Evolutionary conservation across 2,113 vertebrate genomes (phyloP).

Genomic region (Mesoclemmys tuberculata): DNA sequence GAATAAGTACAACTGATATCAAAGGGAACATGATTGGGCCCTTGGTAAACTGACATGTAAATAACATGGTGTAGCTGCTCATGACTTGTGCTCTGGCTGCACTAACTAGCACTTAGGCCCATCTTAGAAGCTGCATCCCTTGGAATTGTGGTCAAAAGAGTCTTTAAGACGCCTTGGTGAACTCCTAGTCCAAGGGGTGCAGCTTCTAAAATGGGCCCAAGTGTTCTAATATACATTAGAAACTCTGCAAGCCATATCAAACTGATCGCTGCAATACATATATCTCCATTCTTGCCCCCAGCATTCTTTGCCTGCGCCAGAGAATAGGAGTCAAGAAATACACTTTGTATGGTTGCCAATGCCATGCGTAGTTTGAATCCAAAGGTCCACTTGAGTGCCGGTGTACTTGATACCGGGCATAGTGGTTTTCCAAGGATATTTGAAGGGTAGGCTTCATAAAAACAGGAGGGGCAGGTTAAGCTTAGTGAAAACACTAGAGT

Average conservation of each 20-base stretch:
- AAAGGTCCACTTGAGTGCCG: not conserved
- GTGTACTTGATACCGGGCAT: rapidly evolving
- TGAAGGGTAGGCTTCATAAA: not conserved
- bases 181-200: too few species aligned
- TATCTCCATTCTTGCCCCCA: not conserved
- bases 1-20: not conserved
- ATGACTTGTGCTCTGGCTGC: not conserved
- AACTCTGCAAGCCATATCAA: too few species aligned
- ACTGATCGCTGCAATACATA: too few species aligned
- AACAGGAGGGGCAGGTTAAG: not conserved
- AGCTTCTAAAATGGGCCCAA: too few species aligned
- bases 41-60: not conserved
- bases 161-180: not conserved
- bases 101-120: not conserved
- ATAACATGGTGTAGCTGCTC: not conserved
- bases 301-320: not conserved
- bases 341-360: not conserved
- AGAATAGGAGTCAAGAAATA: not conserved
- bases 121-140: not conserved
- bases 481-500: not conserved
- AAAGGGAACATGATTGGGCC: not conserved
- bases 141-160: not conserved
- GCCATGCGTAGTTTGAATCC: not conserved
- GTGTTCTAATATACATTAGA: too few species aligned
- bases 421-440: not conserved